phyloP scores from a whole-genome alignment of 2,797 vertebrate species.

The Acanthurus tractus region DNA sequence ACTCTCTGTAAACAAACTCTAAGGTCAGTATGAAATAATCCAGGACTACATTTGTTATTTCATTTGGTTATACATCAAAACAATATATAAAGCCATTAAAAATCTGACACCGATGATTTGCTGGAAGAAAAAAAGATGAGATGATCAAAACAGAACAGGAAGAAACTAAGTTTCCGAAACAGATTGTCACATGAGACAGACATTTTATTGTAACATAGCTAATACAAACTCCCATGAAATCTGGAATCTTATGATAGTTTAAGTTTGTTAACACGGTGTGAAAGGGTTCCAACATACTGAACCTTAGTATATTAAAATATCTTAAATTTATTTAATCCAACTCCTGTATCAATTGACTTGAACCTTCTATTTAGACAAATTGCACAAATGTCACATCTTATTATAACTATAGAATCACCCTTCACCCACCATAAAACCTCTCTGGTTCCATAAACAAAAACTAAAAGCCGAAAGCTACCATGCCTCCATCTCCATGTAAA shows the following conservation, averaged over 20 bases:
- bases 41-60: slow-evolving; percentile 1
- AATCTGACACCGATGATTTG: slow-evolving; percentile 22
- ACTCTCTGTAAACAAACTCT: slow-evolving; percentile 61
- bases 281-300: slow-evolving; percentile 6
- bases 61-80: slow-evolving; percentile 6
- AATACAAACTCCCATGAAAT: not conserved
- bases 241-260: not conserved
- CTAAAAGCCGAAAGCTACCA: not conserved
- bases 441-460: slow-evolving; percentile 15
- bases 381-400: not conserved
- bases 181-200: not conserved
- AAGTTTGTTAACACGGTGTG: not conserved
- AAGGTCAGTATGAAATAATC: slow-evolving; percentile 28
- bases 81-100: slow-evolving; percentile 34
- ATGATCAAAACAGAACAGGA: slow-evolving; percentile 3
- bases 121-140: slow-evolving; percentile 4
- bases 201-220: not conserved
- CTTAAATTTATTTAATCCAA: not conserved
- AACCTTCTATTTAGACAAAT: not conserved
- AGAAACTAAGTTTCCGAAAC: not conserved
- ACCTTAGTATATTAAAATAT: not conserved
- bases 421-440: not conserved
- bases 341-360: not conserved
- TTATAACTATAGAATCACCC: not conserved
- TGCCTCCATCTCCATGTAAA: slow-evolving; percentile 10